Conservation (phyloP, 2,113 vertebrate species). For the Cephalopholis sonnerati region DNA sequence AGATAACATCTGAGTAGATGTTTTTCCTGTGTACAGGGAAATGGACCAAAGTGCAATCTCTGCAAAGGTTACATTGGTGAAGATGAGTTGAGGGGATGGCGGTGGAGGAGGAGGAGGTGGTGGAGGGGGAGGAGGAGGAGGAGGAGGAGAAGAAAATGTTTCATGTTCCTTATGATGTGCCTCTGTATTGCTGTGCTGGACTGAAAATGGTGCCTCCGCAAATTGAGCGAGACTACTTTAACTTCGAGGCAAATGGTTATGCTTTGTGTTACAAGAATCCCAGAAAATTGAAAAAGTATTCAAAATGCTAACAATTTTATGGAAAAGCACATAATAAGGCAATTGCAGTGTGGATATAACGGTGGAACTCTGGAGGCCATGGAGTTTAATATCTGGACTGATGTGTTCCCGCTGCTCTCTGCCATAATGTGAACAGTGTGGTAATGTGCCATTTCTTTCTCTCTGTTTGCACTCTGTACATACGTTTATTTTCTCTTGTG, state of each 20-base stretch:
- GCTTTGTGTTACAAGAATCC: conserved; percentile 68
- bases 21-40: conserved; percentile 66
- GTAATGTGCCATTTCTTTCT: conserved; percentile 9
- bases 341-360: conserved; percentile 46
- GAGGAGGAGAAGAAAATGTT: conserved; percentile 60
- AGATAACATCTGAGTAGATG: conserved; percentile 62
- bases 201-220: conserved; percentile 67
- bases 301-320: conserved; percentile 65
- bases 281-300: conserved; percentile 70
- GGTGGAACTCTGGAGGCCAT: conserved; percentile 58
- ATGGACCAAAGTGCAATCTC: conserved; percentile 77
- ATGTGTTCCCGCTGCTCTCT: conserved; percentile 46
- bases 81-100: conserved; percentile 66
- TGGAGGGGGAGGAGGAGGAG: conserved; percentile 32
- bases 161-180: conserved; percentile 74
- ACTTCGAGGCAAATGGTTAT: conserved; percentile 74
- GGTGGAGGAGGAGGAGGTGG: conserved; percentile 5
- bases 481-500: conserved; percentile 28
- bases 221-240: conserved; percentile 72
- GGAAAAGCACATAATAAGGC: conserved; percentile 60
- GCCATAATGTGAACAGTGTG: conserved; percentile 30
- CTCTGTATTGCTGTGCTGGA: conserved; percentile 54
- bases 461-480: conserved; percentile 13
- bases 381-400: conserved; percentile 66
- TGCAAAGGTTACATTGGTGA: conserved; percentile 71